A percentile compares a stretch with the other conserved stretches of the same genome.
Evolutionary conservation across 2,113 vertebrate genomes (phyloP).

Genomic region (Lethenteron camtschaticum): DNA sequence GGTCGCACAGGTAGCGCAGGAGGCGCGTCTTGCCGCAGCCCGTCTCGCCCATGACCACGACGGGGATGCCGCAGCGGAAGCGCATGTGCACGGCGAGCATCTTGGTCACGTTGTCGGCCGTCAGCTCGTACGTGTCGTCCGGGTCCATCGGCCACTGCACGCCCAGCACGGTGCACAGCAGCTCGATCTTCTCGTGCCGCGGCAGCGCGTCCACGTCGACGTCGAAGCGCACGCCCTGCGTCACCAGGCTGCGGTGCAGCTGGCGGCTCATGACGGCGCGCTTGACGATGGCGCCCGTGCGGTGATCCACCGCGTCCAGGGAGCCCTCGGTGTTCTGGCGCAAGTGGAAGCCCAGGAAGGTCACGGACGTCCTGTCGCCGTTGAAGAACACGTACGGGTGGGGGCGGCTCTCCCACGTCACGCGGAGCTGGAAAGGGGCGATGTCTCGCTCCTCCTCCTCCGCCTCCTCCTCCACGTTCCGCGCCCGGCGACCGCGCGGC

Average conservation of each 20-base stretch:
- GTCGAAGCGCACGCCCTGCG: constrained; percentile 25
- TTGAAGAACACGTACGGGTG: constrained; percentile 43
- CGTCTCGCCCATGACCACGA: constrained; percentile 40
- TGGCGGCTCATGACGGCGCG: constrained; percentile 19
- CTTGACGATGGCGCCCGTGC: constrained; percentile 20
- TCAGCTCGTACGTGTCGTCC: constrained; percentile 34
- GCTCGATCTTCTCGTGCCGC: constrained; percentile 24
- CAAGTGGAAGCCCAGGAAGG: constrained; percentile 35
- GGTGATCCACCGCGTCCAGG: constrained; percentile 22
- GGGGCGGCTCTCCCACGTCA: constrained; percentile 28
- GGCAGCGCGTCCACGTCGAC: constrained; percentile 27
- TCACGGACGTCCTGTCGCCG: constrained; percentile 27
- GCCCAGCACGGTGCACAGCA: constrained; percentile 29
- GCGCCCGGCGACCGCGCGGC: too few relatives aligned
- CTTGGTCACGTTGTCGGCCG: constrained; percentile 40
- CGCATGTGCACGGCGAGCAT: constrained; percentile 41
- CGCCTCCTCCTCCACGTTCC: not conserved
- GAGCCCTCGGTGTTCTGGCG: constrained; percentile 9
- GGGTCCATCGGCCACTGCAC: constrained; percentile 21
- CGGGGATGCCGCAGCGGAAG: constrained; percentile 36
- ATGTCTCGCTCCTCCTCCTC: constrained; percentile 15
- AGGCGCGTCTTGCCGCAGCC: constrained; percentile 41
- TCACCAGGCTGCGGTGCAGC: constrained; percentile 18
- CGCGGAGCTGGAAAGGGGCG: constrained; percentile 18
- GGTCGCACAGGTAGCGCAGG: constrained; percentile 30